These are phyloP conservation scores for Patagioenas fasciata DNA, from an alignment of 2,113 vertebrate genomes.

Conservation along the genomic window DNA sequence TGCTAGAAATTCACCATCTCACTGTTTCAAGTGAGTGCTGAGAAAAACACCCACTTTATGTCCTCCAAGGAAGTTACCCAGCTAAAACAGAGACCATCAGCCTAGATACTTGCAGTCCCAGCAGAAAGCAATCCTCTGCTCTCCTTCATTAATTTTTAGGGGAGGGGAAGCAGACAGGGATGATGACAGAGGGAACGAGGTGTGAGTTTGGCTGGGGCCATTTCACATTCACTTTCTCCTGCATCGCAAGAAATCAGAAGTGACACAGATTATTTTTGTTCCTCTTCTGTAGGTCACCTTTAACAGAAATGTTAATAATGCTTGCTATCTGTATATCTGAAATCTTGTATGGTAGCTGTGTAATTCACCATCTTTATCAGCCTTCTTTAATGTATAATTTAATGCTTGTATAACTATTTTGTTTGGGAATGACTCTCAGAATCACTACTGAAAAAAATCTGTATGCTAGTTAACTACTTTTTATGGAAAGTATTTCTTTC, in stretches of 20 bases:
- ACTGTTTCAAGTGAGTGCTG: background rate
- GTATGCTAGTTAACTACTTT: slow-evolving; percentile 45
- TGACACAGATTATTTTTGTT: slow-evolving; percentile 29
- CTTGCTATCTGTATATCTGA: slow-evolving; percentile 42
- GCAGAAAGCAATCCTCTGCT: background rate
- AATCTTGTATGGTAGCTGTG: slow-evolving; percentile 17
- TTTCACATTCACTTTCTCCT: background rate
- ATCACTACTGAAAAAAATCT: slow-evolving; percentile 17
- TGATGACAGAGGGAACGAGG: background rate
- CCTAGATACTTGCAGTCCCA: background rate
- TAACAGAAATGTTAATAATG: slow-evolving; percentile 53
- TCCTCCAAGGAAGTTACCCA: background rate
- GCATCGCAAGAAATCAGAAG: background rate
- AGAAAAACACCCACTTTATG: background rate
- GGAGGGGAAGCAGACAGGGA: background rate
- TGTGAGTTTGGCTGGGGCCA: background rate
- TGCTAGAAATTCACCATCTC: background rate
- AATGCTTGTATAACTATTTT: slow-evolving; percentile 55
- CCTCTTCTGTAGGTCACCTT: slow-evolving; percentile 51
- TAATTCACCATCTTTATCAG: slow-evolving; percentile 47
- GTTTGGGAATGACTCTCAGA: slow-evolving; percentile 54
- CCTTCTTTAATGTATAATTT: slow-evolving; percentile 62
- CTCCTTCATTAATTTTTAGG: background rate
- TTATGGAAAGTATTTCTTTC: slow-evolving; percentile 55
- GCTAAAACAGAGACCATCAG: background rate